Conservation (phyloP, 1,140 invertebrate genomes). For the Nasonia vitripennis region DNA sequence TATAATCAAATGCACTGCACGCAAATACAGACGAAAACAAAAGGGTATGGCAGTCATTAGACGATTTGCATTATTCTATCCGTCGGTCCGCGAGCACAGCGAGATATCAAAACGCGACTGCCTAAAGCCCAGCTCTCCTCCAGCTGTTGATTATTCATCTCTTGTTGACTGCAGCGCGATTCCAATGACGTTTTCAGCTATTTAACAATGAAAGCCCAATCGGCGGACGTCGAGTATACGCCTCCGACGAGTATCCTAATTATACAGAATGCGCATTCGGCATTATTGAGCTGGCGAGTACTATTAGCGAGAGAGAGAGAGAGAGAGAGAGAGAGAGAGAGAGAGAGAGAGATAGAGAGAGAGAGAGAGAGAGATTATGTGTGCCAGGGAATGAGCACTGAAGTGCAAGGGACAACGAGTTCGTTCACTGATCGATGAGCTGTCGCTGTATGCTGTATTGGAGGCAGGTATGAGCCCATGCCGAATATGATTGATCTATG, state of each 20-base stretch:
- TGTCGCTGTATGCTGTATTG: background rate
- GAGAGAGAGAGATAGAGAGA: too few species aligned
- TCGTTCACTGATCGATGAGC: conserved; percentile 33
- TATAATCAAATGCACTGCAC: too few species aligned
- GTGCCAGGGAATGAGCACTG: background rate
- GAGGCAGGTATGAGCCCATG: too few species aligned
- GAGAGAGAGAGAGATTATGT: background rate
- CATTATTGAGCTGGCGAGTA: background rate
- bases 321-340: too few species aligned
- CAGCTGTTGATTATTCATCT: conserved; percentile 56
- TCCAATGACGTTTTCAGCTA: conserved; percentile 47
- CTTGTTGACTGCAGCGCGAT: conserved; percentile 27
- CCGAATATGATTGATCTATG: conserved; percentile 34
- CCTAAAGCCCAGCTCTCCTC: background rate
- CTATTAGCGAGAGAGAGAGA: too few species aligned
- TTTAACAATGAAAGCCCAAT: conserved; percentile 46
- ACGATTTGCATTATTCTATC: conserved; percentile 29
- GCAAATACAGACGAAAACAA: conserved; percentile 50
- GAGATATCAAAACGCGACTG: conserved; percentile 41
- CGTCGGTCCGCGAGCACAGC: background rate
- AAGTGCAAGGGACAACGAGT: background rate
- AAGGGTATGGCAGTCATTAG: conserved; percentile 59
- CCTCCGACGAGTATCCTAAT: conserved; percentile 6
- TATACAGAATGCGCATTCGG: conserved; percentile 14
- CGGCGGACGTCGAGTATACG: background rate